Evolutionary conservation across 2,113 vertebrate species (phyloP), one percentile per base, ranked within the genome.

Genomic region (Manacus vitellinus): DNA sequence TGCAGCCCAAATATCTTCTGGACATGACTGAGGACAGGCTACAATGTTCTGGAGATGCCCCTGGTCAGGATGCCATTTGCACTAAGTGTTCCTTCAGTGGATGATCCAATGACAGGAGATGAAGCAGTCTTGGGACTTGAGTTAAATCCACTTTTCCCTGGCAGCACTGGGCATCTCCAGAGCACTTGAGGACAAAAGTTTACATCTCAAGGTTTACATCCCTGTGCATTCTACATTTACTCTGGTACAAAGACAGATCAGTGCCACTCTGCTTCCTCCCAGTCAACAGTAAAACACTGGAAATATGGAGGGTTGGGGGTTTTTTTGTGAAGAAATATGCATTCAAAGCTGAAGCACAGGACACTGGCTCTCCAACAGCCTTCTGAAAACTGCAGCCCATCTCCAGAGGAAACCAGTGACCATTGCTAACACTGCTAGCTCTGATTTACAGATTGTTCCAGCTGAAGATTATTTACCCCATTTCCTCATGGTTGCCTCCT

Each of bases 181-280:
- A 22, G 3, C 25, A 3, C 39, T 1, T 20, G 52, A 66, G 70
- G 61, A 31, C n/a, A 49, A 23, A 39, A 5, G 0, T 55, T 59
- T 46, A 9, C 31, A 78, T 37, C 24, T 41, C 55, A 44, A 37
- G 17, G 1, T 47, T 54, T 35, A 15, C 28, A 52, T 30, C 24
- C 30, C 28, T 1, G 1, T 9, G 11, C 2, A 1, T 30, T 31
- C 17, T 15, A 44, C 25, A 7, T 0, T 0, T 4, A 9, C 17
- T 1, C 8, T 4, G 8, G 15, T 31, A 35, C 31, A 77, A 85
- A 88, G 7, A 28, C 19, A 27, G 33, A 30, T 31, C 30, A 7
- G 24, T 11, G 20, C 14, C 35, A 4, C 12, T 37, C 55, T 4
- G 1, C 31, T 67, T 59, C 49, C 41, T 58, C 27, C 55, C 25